Evolutionary conservation across 37 sponge, comb jelly and placozoan species (phyloP).

Genomic region (Cliona cf. orientalis): DNA sequence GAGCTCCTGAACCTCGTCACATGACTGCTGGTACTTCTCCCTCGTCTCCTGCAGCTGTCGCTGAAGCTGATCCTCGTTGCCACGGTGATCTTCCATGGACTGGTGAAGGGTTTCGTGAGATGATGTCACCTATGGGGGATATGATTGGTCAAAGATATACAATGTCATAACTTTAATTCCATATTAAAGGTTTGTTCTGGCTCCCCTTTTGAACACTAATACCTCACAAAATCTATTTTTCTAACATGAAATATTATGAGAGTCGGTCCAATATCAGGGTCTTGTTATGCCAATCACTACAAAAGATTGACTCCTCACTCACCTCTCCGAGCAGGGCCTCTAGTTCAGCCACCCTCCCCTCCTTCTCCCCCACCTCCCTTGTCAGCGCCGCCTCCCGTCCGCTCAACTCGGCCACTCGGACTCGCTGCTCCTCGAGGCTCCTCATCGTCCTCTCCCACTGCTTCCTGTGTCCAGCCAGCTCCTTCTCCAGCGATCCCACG

Average conservation of each 20-base stretch:
- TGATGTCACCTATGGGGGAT: slow-evolving; percentile 5
- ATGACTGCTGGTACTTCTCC: neutral
- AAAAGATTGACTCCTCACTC: no score
- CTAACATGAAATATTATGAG: neutral
- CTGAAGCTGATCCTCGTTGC: neutral
- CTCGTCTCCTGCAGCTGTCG: slow-evolving; percentile 10
- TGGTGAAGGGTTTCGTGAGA: neutral
- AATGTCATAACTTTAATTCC: neutral
- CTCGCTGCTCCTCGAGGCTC: neutral
- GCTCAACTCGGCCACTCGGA: neutral
- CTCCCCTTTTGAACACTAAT: no score
- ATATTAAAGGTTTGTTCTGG: no score
- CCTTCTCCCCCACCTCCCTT: slow-evolving; percentile 3
- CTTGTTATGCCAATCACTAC: neutral
- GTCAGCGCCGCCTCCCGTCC: slow-evolving; percentile 11
- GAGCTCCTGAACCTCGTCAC: neutral
- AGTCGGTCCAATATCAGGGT: no score
- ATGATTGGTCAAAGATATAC: neutral
- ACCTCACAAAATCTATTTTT: neutral
- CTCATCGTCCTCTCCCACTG: slow-evolving; percentile 36
- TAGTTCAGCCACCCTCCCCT: slow-evolving; percentile 19
- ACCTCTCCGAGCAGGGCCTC: slow-evolving; percentile 39
- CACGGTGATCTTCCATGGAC: neutral
- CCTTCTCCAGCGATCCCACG: slow-evolving; percentile 39
- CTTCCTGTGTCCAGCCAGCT: slow-evolving; percentile 10